Percentiles rank a stretch among this genome's conserved stretches.
phyloP scores from a whole-genome alignment of 2,888 invertebrate genomes.

The Merodon equestris region DNA sequence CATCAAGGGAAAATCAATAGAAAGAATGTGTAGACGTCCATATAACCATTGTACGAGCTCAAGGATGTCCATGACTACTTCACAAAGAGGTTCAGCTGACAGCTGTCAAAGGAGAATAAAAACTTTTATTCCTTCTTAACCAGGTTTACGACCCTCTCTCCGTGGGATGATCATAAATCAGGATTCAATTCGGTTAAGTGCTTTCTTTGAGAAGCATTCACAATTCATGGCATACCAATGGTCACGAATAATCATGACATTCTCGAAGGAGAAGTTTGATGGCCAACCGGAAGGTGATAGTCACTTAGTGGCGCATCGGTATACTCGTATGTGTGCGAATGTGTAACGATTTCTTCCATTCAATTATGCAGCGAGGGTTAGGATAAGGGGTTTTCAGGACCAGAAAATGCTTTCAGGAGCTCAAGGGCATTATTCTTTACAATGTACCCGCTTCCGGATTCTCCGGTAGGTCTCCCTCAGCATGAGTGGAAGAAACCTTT shows the following conservation, averaged over 20 bases:
- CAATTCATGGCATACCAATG: slow-evolving; percentile 27
- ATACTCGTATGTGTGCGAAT: neutral
- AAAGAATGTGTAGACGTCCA: too few species aligned
- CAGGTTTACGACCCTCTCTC: slow-evolving; percentile 3
- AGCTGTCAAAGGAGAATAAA: too few species aligned
- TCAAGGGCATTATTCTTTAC: too few species aligned
- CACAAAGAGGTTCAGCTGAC: too few species aligned
- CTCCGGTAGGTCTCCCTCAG: too few species aligned
- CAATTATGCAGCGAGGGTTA: slow-evolving; percentile 32
- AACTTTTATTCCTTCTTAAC: slow-evolving; percentile 14
- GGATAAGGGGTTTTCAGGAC: slow-evolving; percentile 20
- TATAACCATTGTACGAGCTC: neutral
- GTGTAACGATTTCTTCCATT: slow-evolving; percentile 43
- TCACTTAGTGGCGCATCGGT: slow-evolving; percentile 41
- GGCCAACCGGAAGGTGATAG: slow-evolving; percentile 51
- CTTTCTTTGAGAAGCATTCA: too few species aligned
- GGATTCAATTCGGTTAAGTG: slow-evolving; percentile 54
- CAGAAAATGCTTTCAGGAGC: slow-evolving; percentile 58
- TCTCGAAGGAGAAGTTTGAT: too few species aligned
- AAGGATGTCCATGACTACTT: neutral
- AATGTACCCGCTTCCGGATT: too few species aligned
- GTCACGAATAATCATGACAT: too few species aligned
- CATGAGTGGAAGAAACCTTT: neutral
- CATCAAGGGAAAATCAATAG: too few species aligned
- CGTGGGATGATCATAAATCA: slow-evolving; percentile 24